Evolutionary conservation across 2,113 vertebrate genomes (phyloP).

Genomic region (Protomyctophum bolini): DNA sequence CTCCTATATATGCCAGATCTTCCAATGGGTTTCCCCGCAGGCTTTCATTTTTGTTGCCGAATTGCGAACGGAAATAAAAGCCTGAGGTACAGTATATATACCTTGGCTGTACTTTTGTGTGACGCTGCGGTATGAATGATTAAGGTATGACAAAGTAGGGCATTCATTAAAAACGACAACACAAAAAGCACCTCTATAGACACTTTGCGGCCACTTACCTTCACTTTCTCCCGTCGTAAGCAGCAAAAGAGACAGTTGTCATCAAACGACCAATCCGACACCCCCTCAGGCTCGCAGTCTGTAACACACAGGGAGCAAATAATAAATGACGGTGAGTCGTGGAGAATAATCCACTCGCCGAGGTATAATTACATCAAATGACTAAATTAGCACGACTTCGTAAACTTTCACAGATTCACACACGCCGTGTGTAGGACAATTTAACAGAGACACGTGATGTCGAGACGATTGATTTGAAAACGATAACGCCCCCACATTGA

Average conservation of each 20-base stretch:
- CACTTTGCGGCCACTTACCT: constrained; percentile 87
- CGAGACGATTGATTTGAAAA: background rate
- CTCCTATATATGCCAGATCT: no score
- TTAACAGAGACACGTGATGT: background rate
- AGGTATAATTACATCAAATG: background rate
- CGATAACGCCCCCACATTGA: background rate
- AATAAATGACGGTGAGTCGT: constrained; percentile 27
- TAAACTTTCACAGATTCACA: background rate
- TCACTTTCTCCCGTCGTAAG: constrained; percentile 95
- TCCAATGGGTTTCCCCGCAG: no score
- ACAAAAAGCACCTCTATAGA: no score
- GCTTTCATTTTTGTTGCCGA: no score
- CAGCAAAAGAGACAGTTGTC: constrained; percentile 99
- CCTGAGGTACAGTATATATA: no score
- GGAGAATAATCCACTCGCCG: background rate
- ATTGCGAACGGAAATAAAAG: no score
- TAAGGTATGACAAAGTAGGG: no score
- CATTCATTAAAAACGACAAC: no score
- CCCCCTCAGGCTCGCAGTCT: constrained; percentile 94
- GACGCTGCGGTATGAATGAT: no score
- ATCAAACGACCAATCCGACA: constrained; percentile 98
- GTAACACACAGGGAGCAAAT: constrained; percentile 41
- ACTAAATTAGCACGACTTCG: background rate
- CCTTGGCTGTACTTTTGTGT: no score
- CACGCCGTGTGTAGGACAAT: background rate